A percentile compares a stretch with the other conserved stretches of the same genome.
phyloP scores from a whole-genome alignment of 2,888 invertebrate genomes.

The Hypolimnas misippus region DNA sequence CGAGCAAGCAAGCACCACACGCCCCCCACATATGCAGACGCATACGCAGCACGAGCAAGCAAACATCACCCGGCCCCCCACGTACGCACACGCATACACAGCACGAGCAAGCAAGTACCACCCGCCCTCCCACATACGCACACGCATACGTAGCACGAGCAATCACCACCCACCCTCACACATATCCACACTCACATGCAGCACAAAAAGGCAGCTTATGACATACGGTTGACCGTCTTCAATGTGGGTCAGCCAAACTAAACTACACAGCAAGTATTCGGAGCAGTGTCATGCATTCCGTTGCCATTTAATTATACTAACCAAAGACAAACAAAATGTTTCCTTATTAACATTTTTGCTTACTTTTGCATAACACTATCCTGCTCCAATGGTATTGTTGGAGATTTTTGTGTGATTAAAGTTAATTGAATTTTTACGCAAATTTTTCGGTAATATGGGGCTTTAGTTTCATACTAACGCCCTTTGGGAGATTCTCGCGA shows the following conservation, averaged over 20 bases:
- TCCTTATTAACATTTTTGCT: constrained; percentile 20
- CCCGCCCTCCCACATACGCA: no score
- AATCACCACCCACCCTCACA: no score
- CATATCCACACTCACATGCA: not conserved
- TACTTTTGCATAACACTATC: not conserved
- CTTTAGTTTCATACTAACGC: not conserved
- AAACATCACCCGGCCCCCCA: no score
- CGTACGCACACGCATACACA: no score
- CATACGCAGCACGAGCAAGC: no score
- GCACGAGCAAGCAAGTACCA: no score
- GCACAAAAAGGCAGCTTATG: no score
- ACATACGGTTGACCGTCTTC: no score
- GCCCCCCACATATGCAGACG: no score
- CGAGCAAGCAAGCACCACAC: no score
- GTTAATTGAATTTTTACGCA: constrained; percentile 2
- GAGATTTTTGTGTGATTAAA: not conserved
- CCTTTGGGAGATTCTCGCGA: not conserved
- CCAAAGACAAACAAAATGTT: constrained; percentile 19
- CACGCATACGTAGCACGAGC: no score
- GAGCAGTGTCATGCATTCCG: constrained; percentile 35
- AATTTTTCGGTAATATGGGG: not conserved
- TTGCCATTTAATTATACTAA: constrained; percentile 37
- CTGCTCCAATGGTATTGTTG: no score
- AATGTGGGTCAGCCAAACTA: constrained; percentile 35
- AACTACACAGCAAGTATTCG: constrained; percentile 7